phyloP scores from a whole-genome alignment of 2,888 invertebrate genomes.

The Synergus itoensis region DNA sequence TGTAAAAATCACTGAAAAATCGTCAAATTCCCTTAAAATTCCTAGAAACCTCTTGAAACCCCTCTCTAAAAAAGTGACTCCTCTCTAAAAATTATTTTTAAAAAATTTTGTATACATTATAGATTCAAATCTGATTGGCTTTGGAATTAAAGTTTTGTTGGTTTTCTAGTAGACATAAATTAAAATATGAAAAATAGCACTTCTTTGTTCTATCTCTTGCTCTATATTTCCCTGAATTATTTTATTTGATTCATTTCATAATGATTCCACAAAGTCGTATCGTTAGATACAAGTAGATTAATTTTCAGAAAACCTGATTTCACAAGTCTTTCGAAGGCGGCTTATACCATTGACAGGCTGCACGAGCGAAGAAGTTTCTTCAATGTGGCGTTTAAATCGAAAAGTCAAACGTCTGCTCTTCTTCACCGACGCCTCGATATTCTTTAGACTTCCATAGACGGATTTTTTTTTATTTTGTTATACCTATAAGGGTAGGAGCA shows the following conservation, averaged over 20 bases:
- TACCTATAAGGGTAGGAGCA: slow-evolving; percentile 35
- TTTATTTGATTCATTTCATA: background rate
- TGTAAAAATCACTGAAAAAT: no score
- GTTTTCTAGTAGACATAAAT: background rate
- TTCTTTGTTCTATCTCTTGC: background rate
- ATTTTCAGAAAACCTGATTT: slow-evolving; percentile 39
- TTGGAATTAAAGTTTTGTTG: no score
- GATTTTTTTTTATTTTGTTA: slow-evolving; percentile 30
- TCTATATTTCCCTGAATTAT: background rate
- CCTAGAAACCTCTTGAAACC: no score
- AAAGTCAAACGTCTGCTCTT: slow-evolving; percentile 39
- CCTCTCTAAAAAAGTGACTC: no score
- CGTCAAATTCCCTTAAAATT: no score
- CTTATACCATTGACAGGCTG: slow-evolving; percentile 30
- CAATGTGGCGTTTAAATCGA: slow-evolving; percentile 41
- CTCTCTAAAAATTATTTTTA: no score
- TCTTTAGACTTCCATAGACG: slow-evolving; percentile 27
- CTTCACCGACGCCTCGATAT: slow-evolving; percentile 38
- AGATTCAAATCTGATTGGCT: no score
- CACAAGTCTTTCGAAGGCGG: slow-evolving; percentile 28
- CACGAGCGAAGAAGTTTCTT: slow-evolving; percentile 41
- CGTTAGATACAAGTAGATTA: slow-evolving; percentile 34
- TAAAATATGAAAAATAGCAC: background rate
- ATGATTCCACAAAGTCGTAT: slow-evolving; percentile 37
- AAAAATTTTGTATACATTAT: no score